These are phyloP conservation scores for Noturus placidus DNA, from an alignment of 2,113 vertebrate genomes.

Conservation along the genomic window DNA sequence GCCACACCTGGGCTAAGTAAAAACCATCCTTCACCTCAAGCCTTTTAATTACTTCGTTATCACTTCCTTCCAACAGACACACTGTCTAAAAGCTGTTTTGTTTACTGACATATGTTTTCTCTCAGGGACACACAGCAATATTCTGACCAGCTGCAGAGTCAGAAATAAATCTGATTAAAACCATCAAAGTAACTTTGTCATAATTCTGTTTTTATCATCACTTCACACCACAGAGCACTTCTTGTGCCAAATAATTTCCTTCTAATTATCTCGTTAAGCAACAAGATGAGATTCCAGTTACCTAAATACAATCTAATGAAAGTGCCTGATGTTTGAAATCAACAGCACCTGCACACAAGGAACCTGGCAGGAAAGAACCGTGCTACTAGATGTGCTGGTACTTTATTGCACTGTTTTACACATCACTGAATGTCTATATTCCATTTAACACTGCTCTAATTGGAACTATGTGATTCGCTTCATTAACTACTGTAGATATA, in stretches of 20 bases:
- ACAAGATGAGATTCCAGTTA: background rate
- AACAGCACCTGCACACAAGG: slow-evolving; percentile 18
- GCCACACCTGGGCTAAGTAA: background rate
- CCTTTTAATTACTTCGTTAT: slow-evolving; percentile 17
- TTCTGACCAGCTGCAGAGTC: background rate
- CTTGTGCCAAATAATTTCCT: background rate
- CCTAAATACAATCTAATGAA: slow-evolving; percentile 16
- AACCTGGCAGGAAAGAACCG: background rate
- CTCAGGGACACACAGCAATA: slow-evolving; percentile 9
- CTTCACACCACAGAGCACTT: background rate
- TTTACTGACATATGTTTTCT: slow-evolving; percentile 17
- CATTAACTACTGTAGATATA: background rate
- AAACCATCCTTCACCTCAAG: background rate
- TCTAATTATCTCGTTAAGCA: slow-evolving; percentile 3
- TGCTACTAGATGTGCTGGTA: background rate
- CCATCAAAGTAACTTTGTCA: slow-evolving; percentile 5
- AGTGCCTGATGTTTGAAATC: background rate
- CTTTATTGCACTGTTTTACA: background rate
- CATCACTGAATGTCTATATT: background rate
- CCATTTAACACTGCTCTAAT: background rate
- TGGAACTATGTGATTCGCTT: background rate
- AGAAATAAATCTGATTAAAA: slow-evolving; percentile 28
- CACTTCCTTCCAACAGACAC: background rate
- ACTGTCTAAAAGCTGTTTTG: background rate
- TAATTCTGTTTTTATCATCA: slow-evolving; percentile 10